phyloP scores from a whole-genome alignment of 2,113 vertebrate species.

The Cinclus cinclus region DNA sequence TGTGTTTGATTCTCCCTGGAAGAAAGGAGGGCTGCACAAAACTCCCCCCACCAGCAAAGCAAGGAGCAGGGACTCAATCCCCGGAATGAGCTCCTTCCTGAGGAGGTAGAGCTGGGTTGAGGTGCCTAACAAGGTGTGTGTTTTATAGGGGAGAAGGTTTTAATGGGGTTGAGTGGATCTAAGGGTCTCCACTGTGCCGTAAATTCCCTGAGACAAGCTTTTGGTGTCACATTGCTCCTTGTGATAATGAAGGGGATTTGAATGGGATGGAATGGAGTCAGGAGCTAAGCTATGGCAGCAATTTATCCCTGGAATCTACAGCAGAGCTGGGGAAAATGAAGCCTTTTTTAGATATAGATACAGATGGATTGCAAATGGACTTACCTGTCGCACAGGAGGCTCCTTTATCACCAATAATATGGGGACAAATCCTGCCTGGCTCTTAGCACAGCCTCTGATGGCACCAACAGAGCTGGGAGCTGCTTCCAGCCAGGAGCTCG shows the following conservation, averaged over 20 bases:
- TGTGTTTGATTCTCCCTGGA: background rate
- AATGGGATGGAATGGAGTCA: conserved; percentile 55
- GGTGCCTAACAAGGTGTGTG: conserved; percentile 42
- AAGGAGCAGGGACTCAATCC: background rate
- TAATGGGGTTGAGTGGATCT: conserved; percentile 64
- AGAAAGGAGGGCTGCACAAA: background rate
- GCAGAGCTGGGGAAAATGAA: background rate
- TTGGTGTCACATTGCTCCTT: conserved; percentile 58
- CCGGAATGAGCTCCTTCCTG: background rate
- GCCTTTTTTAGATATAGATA: conserved; percentile 36
- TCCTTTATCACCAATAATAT: conserved; percentile 43
- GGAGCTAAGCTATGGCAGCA: conserved; percentile 43
- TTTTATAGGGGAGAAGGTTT: conserved; percentile 58
- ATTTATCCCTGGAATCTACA: conserved; percentile 29
- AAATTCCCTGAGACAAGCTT: conserved; percentile 58
- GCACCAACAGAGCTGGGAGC: conserved; percentile 6
- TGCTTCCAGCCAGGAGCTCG: background rate
- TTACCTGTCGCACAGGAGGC: conserved; percentile 17
- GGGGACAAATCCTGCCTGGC: conserved; percentile 42
- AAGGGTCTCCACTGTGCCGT: conserved; percentile 52
- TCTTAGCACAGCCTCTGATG: background rate
- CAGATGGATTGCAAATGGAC: conserved; percentile 50
- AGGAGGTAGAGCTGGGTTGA: background rate
- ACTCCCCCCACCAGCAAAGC: background rate
- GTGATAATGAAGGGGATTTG: conserved; percentile 68